Conservation (phyloP, 2,113 vertebrate species). For the Toxotes jaculatrix region DNA sequence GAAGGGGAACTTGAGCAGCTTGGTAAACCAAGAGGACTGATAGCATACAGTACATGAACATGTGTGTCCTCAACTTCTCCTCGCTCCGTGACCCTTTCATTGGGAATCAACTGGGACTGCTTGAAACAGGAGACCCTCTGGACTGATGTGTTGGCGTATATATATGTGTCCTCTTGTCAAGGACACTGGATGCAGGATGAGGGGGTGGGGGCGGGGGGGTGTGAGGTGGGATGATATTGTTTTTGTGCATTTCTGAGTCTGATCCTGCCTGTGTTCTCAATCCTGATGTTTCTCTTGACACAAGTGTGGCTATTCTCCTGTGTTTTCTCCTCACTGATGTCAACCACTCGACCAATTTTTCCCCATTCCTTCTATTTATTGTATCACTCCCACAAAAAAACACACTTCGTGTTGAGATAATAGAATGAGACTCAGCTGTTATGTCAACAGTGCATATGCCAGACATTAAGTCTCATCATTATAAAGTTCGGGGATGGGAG, state of each 20-base stretch:
- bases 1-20: slow-evolving; percentile 29
- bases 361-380: background rate
- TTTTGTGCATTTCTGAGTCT: slow-evolving; percentile 12
- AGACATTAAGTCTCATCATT: slow-evolving; percentile 65
- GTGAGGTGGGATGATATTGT: slow-evolving; percentile 8
- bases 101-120: slow-evolving; percentile 1
- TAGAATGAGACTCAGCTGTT: slow-evolving; percentile 50
- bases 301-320: slow-evolving; percentile 42
- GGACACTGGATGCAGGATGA: slow-evolving; percentile 26
- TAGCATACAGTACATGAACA: background rate
- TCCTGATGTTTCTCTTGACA: slow-evolving; percentile 15
- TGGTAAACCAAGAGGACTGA: slow-evolving; percentile 11
- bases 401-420: slow-evolving; percentile 54
- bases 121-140: slow-evolving; percentile 69
- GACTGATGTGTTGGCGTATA: slow-evolving; percentile 28
- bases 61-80: background rate
- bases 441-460: slow-evolving; percentile 68
- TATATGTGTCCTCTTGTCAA: slow-evolving; percentile 50
- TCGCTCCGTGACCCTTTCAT: slow-evolving; percentile 9
- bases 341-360: slow-evolving; percentile 12
- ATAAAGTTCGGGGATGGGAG: slow-evolving; percentile 53
- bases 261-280: background rate
- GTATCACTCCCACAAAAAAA: slow-evolving; percentile 35
- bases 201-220: background rate
- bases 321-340: slow-evolving; percentile 53